Percentiles rank a stretch among this genome's conserved stretches.
These are phyloP conservation scores for Physocephala rufipes DNA, from an alignment of 2,888 invertebrate species.

Conservation along the genomic window DNA sequence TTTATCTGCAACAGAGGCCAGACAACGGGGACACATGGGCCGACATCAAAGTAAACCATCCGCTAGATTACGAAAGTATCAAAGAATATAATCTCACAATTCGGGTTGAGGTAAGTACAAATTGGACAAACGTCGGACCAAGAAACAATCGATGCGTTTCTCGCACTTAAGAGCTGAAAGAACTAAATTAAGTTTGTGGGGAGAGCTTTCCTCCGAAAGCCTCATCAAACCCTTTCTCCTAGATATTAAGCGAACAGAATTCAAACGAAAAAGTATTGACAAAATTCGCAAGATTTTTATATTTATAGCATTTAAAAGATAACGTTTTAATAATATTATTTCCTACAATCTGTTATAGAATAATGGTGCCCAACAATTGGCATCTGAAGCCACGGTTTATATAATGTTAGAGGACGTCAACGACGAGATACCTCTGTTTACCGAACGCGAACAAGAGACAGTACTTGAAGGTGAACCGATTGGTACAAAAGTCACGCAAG, in stretches of 20 bases:
- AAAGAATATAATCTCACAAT: conserved; percentile 96
- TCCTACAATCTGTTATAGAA: conserved; percentile 72
- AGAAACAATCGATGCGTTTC: conserved; percentile 6
- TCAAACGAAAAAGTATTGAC: too few relatives aligned
- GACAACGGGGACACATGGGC: conserved; percentile 95
- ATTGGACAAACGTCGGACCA: too few relatives aligned
- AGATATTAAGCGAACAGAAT: too few relatives aligned
- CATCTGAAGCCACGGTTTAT: conserved; percentile 92
- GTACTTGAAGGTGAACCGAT: conserved; percentile 94
- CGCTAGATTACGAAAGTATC: conserved; percentile 92
- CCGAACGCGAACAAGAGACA: conserved; percentile 94
- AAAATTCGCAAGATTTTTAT: too few relatives aligned
- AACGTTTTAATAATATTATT: neutral
- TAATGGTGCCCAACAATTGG: conserved; percentile 94
- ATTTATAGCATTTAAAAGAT: too few relatives aligned
- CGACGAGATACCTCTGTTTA: conserved; percentile 96
- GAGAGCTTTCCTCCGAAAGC: too few relatives aligned
- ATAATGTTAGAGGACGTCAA: conserved; percentile 96
- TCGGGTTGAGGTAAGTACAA: conserved; percentile 85
- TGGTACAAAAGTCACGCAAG: conserved; percentile 94
- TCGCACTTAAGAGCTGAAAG: too few relatives aligned
- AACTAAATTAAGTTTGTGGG: too few relatives aligned
- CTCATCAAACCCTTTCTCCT: too few relatives aligned
- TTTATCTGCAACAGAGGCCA: conserved; percentile 92
- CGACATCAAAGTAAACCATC: conserved; percentile 95